Conservation (phyloP, 2,888 invertebrate genomes). For the Drosophila anceps region DNA sequence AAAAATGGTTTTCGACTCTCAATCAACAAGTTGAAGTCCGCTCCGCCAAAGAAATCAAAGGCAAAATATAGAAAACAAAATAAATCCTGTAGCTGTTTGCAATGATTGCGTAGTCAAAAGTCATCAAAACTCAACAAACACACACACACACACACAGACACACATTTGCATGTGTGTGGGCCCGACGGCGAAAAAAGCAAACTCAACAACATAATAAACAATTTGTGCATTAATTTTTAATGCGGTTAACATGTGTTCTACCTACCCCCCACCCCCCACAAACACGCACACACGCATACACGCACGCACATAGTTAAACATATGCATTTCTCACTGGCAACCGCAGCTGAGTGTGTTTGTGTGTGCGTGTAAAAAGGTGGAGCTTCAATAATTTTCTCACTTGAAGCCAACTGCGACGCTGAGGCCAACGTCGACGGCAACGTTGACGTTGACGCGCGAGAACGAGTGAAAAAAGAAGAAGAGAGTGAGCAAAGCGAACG, state of each 20-base stretch:
- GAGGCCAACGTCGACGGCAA: slow-evolving; percentile 25
- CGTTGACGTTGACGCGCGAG: slow-evolving; percentile 36
- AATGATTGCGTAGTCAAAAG: slow-evolving; percentile 62
- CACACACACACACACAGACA: slow-evolving; percentile 17
- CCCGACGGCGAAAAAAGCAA: slow-evolving; percentile 56
- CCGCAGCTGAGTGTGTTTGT: slow-evolving; percentile 38
- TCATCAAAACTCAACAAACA: slow-evolving; percentile 41
- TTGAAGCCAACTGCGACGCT: slow-evolving; percentile 51
- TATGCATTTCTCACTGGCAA: slow-evolving; percentile 43
- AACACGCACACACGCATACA: slow-evolving; percentile 28
- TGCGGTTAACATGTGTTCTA: slow-evolving; percentile 77
- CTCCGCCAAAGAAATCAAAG: slow-evolving; percentile 47
- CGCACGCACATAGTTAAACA: background rate
- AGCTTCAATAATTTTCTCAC: slow-evolving; percentile 77
- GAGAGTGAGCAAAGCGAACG: slow-evolving; percentile 40
- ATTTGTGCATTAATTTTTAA: slow-evolving; percentile 81
- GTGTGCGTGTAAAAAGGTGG: slow-evolving; percentile 72
- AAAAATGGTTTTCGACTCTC: slow-evolving; percentile 50
- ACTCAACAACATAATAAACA: slow-evolving; percentile 76
- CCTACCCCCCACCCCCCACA: slow-evolving; percentile 25
- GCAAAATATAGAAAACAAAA: slow-evolving; percentile 14
- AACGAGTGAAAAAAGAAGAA: slow-evolving; percentile 32
- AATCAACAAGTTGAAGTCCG: slow-evolving; percentile 71
- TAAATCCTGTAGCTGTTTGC: slow-evolving; percentile 55
- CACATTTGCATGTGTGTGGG: slow-evolving; percentile 42